Conservation (phyloP, 2,888 invertebrate genomes). For the Euplagia quadripunctaria region DNA sequence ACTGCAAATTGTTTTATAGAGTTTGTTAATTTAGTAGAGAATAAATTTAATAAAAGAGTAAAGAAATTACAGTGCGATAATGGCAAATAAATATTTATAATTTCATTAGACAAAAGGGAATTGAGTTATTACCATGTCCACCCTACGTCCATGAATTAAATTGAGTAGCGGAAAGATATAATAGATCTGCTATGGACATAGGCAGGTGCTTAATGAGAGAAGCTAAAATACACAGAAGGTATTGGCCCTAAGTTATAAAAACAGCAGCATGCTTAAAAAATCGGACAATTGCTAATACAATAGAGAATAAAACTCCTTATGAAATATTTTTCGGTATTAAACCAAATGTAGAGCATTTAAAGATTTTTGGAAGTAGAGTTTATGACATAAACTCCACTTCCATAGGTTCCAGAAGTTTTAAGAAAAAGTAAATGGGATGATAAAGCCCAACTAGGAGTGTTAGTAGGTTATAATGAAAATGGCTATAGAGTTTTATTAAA, state of each 20-base stretch:
- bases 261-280: constrained; percentile 52
- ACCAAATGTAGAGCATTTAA: constrained; percentile 46
- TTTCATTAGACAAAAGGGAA: constrained; percentile 47
- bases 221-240: constrained; percentile 47
- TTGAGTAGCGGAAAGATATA: constrained; percentile 52
- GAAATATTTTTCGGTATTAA: constrained; percentile 38
- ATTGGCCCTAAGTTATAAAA: constrained; percentile 51
- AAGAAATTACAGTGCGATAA: constrained; percentile 52
- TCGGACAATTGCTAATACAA: constrained; percentile 52
- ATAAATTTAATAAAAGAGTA: constrained; percentile 39
- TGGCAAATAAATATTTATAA: constrained; percentile 47
- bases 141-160: constrained; percentile 55
- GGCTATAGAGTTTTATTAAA: constrained; percentile 55
- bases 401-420: constrained; percentile 3
- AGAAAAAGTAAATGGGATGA: constrained; percentile 3
- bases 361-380: constrained; percentile 48
- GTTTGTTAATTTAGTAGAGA: constrained; percentile 45
- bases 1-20: constrained; percentile 36
- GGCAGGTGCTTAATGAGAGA: constrained; percentile 48
- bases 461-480: constrained; percentile 53
- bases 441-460: constrained; percentile 28
- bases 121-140: constrained; percentile 48
- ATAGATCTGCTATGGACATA: constrained; percentile 49
- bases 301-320: constrained; percentile 53
- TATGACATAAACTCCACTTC: too few species aligned